Percentiles rank a stretch among this genome's conserved stretches.
Conservation (phyloP, 1,140 invertebrate species). For the Zaprionus tsacasi region DNA sequence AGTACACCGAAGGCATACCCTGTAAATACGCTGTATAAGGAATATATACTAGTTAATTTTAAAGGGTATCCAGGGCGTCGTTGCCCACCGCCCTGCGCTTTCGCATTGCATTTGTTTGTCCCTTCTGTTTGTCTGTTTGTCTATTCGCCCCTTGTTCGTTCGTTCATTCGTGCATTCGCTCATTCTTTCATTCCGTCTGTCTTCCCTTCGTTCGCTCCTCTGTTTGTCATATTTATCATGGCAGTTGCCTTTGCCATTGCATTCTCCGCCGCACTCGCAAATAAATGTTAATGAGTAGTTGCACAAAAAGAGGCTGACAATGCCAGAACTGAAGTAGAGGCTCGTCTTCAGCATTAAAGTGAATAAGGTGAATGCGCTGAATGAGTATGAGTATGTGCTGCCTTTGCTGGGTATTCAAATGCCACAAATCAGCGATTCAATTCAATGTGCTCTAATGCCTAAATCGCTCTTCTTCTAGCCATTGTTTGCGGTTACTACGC, state of each 20-base stretch:
- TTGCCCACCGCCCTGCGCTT: constrained; percentile 28
- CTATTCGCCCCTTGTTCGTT: constrained; percentile 46
- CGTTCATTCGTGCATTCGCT: constrained; percentile 44
- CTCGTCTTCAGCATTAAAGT: constrained; percentile 39
- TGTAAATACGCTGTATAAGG: neutral
- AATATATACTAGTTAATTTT: neutral
- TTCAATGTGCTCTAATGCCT: constrained; percentile 76
- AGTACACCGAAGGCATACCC: constrained; percentile 48
- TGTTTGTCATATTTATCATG: constrained; percentile 81
- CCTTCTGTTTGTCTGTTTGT: constrained; percentile 54
- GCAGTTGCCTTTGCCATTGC: constrained; percentile 70
- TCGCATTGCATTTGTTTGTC: constrained; percentile 65
- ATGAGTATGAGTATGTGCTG: constrained; percentile 29
- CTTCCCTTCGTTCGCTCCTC: constrained; percentile 52
- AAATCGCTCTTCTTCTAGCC: constrained; percentile 67
- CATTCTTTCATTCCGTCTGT: constrained; percentile 47
- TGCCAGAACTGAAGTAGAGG: constrained; percentile 43
- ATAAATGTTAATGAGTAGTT: constrained; percentile 82
- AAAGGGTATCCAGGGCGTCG: constrained; percentile 2
- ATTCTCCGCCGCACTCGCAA: constrained; percentile 75
- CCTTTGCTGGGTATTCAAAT: constrained; percentile 47
- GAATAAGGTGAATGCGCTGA: constrained; percentile 35
- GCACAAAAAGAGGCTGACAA: constrained; percentile 75
- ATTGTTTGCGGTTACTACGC: neutral
- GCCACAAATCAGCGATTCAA: constrained; percentile 65